phyloP scores from a whole-genome alignment of 2,113 vertebrate genomes.

The Cavia porcellus region DNA sequence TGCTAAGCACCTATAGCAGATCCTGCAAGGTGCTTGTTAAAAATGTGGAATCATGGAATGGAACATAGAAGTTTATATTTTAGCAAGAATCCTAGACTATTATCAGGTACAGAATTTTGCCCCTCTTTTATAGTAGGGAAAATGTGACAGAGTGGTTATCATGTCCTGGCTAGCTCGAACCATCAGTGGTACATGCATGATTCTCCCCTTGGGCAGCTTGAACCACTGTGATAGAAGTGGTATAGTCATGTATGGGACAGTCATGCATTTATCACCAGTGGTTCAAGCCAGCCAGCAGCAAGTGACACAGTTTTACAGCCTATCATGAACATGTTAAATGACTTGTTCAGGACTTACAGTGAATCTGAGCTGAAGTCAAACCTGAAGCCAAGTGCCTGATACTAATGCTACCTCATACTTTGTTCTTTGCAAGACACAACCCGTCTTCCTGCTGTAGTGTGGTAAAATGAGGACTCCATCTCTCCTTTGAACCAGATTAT shows the following conservation, averaged over 20 bases:
- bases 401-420: not conserved
- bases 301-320: not conserved
- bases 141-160: not conserved
- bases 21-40: constrained; percentile 5
- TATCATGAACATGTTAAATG: not conserved
- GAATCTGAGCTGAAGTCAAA: not conserved
- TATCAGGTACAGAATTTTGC: not conserved
- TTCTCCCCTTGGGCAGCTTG: not conserved
- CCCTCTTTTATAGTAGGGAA: not conserved
- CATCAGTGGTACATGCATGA: not conserved
- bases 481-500: not conserved
- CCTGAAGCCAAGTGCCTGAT: not conserved
- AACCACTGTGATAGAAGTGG: not conserved
- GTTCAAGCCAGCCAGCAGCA: not conserved
- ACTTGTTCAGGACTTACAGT: not conserved
- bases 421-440: not conserved
- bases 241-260: not conserved
- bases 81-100: not conserved
- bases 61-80: constrained; percentile 32
- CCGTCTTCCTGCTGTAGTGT: not conserved
- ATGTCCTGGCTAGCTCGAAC: not conserved
- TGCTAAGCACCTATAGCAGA: constrained; percentile 16
- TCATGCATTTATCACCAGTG: not conserved
- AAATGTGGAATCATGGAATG: not conserved
- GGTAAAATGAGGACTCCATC: not conserved